A percentile compares a stretch with the other conserved stretches of the same genome.
phyloP scores from a whole-genome alignment of 2,797 vertebrate genomes.

The Takifugu rubripes region DNA sequence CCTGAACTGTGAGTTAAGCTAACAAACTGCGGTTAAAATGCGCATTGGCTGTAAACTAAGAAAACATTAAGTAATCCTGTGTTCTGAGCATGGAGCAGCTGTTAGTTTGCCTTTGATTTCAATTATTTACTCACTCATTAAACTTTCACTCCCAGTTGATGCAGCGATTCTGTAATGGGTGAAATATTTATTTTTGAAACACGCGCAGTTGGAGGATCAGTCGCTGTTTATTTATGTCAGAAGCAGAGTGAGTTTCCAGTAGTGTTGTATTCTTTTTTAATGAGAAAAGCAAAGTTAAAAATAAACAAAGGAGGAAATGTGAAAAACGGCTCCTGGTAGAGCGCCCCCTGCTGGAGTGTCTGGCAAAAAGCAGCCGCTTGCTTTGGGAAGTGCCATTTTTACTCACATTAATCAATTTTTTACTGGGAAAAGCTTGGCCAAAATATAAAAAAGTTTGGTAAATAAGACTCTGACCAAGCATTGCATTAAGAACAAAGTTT shows the following conservation, averaged over 20 bases:
- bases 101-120: constrained; percentile 27
- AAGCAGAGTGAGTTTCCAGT: neutral
- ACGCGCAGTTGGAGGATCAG: constrained; percentile 7
- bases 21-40: constrained; percentile 29
- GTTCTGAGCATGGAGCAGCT: constrained; percentile 25
- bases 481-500: no score
- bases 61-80: constrained; percentile 18
- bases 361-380: neutral
- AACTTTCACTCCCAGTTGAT: constrained; percentile 34
- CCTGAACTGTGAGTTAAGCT: constrained; percentile 26
- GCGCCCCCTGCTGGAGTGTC: constrained; percentile 44
- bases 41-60: constrained; percentile 17
- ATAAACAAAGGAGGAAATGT: neutral
- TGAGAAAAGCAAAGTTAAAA: no score
- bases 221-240: constrained; percentile 16
- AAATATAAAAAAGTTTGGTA: neutral
- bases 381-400: neutral
- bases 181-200: constrained; percentile 24
- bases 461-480: neutral
- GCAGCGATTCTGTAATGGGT: constrained; percentile 31
- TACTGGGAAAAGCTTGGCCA: neutral
- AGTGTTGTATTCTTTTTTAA: neutral
- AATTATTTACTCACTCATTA: constrained; percentile 42
- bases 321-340: no score
- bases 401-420: neutral